Percentiles rank a stretch among this genome's conserved stretches.
phyloP scores from a whole-genome alignment of 2,888 invertebrate genomes.

The Myopa testacea region DNA sequence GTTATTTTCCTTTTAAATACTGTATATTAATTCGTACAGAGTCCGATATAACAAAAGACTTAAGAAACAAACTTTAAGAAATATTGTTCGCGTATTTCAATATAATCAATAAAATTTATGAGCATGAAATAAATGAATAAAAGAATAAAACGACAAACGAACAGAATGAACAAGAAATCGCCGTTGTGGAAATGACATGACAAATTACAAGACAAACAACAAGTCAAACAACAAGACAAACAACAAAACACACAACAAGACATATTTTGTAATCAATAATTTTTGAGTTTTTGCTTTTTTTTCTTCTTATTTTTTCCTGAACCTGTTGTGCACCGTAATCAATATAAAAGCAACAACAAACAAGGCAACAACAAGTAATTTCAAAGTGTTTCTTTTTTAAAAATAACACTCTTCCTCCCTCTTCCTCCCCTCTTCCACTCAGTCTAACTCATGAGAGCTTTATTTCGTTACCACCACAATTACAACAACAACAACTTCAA shows the following conservation, averaged over 20 bases:
- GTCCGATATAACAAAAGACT: not conserved
- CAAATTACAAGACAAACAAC: too few species aligned
- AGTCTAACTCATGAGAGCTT: not conserved
- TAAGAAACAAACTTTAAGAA: not conserved
- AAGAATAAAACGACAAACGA: too few species aligned
- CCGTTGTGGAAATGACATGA: too few species aligned
- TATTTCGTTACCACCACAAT: too few species aligned
- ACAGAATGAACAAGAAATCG: too few species aligned
- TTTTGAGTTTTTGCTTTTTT: conserved; percentile 6
- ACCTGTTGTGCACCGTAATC: too few species aligned
- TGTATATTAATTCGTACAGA: not conserved
- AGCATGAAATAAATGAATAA: too few species aligned
- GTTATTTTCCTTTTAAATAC: not conserved
- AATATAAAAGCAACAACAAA: too few species aligned
- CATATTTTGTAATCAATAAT: conserved; percentile 20
- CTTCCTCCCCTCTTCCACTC: not conserved
- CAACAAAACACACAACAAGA: not conserved
- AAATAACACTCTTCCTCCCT: not conserved
- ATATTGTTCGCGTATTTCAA: too few species aligned
- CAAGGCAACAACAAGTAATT: not conserved
- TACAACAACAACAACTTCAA: too few species aligned
- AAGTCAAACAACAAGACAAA: too few species aligned
- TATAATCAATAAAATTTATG: too few species aligned
- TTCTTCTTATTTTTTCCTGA: not conserved
- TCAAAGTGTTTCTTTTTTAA: not conserved